A percentile compares a stretch with the other conserved stretches of the same genome.
Conservation (phyloP, 2,888 invertebrate species). For the Gymnosoma rotundatum region DNA sequence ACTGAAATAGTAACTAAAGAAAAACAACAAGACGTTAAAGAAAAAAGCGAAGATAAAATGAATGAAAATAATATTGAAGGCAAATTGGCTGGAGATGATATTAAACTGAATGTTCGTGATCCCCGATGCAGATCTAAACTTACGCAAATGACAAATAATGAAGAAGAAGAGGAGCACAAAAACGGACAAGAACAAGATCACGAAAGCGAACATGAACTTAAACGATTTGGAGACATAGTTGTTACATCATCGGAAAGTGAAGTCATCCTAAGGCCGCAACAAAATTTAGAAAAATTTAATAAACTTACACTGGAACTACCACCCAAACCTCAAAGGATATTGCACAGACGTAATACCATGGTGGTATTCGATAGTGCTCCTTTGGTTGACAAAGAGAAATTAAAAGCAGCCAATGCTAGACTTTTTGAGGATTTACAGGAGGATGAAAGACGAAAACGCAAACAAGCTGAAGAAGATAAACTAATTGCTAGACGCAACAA, state of each 20-base stretch:
- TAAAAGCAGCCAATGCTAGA: constrained; percentile 71
- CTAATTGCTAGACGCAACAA: constrained; percentile 62
- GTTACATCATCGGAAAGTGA: constrained; percentile 45
- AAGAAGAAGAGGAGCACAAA: constrained; percentile 31
- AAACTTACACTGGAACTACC: constrained; percentile 32
- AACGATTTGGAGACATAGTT: neutral
- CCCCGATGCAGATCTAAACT: constrained; percentile 52
- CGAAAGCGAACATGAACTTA: neutral
- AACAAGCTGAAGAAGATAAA: constrained; percentile 67
- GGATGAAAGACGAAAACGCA: constrained; percentile 59
- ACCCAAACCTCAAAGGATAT: constrained; percentile 63
- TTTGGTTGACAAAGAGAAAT: constrained; percentile 73
- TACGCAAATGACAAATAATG: too few relatives aligned
- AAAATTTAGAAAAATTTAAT: constrained; percentile 58
- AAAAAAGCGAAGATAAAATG: neutral
- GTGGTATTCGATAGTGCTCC: constrained; percentile 73
- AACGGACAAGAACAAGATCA: neutral
- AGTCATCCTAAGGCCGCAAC: constrained; percentile 36
- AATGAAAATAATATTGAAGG: neutral
- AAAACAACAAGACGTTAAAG: neutral
- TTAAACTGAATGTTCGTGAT: constrained; percentile 39
- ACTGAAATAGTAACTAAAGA: neutral
- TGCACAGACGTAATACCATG: constrained; percentile 74
- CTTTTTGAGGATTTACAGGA: constrained; percentile 76
- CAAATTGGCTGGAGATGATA: neutral